These are phyloP conservation scores for Tauraco hartlaubi DNA, from an alignment of 2,797 vertebrate species.

Conservation along the genomic window DNA sequence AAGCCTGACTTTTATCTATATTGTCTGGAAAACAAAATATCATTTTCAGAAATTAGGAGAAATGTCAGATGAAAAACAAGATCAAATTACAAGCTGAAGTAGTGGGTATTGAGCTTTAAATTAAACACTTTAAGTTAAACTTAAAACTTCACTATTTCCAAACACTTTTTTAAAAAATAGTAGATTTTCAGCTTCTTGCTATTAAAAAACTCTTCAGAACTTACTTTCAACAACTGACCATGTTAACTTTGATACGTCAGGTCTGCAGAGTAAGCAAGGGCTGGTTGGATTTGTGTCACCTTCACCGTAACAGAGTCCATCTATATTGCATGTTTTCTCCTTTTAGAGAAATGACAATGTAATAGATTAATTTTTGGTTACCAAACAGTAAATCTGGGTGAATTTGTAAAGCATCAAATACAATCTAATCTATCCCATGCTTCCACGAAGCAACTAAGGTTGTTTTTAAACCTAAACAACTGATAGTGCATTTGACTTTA, in stretches of 20 bases:
- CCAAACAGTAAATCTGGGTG: not conserved
- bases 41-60: not conserved
- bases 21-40: not conserved
- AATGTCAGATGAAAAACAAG: not conserved
- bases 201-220: conserved; percentile 3
- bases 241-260: conserved; percentile 84
- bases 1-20: not conserved
- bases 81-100: not conserved
- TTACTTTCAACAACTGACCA: conserved; percentile 91
- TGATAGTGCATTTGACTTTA: not conserved
- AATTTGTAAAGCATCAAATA: not conserved
- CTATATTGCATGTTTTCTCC: conserved; percentile 91
- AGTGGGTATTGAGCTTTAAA: not conserved
- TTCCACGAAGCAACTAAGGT: not conserved
- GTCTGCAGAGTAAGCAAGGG: conserved; percentile 88
- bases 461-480: not conserved
- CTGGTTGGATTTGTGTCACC: conserved; percentile 85
- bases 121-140: not conserved
- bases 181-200: not conserved
- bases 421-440: not conserved
- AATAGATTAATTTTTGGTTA: not conserved
- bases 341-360: conserved; percentile 74
- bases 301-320: conserved; percentile 87
- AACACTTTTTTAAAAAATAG: not conserved
- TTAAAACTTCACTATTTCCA: not conserved